Conservation (phyloP, 2,797 vertebrate genomes). For the Brachymystax lenok region DNA sequence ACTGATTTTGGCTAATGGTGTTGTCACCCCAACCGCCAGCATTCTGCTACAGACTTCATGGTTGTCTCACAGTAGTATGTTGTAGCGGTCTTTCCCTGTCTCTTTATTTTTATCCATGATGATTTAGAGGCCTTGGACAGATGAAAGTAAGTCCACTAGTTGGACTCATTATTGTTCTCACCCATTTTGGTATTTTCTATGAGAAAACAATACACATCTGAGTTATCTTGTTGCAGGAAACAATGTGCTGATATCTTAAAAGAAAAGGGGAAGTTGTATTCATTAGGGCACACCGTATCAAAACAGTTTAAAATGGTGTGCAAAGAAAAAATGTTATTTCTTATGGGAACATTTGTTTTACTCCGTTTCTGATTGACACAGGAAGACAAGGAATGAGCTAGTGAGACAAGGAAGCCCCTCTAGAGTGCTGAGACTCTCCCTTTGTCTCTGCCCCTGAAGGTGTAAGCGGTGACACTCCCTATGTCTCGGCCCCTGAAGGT, state of each 20-base stretch:
- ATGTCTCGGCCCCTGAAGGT: not conserved
- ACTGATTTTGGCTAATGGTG: conserved; percentile 32
- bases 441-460: not conserved
- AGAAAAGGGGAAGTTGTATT: not conserved
- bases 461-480: not conserved
- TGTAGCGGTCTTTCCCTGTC: too few relatives aligned
- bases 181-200: too few relatives aligned
- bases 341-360: too few relatives aligned
- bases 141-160: too few relatives aligned
- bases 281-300: too few relatives aligned
- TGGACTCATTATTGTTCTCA: too few relatives aligned
- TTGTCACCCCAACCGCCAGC: conserved; percentile 16
- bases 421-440: not conserved
- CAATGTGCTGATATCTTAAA: too few relatives aligned
- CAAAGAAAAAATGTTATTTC: not conserved
- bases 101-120: too few relatives aligned
- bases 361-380: not conserved
- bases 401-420: not conserved
- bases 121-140: too few relatives aligned
- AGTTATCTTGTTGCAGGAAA: too few relatives aligned
- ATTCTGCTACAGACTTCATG: not conserved
- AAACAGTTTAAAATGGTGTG: not conserved
- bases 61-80: too few relatives aligned
- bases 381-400: not conserved
- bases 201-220: too few relatives aligned